Percentiles rank a stretch among this genome's conserved stretches.
phyloP scores from a whole-genome alignment of 2,113 vertebrate species.

The Nansenia antarctica region DNA sequence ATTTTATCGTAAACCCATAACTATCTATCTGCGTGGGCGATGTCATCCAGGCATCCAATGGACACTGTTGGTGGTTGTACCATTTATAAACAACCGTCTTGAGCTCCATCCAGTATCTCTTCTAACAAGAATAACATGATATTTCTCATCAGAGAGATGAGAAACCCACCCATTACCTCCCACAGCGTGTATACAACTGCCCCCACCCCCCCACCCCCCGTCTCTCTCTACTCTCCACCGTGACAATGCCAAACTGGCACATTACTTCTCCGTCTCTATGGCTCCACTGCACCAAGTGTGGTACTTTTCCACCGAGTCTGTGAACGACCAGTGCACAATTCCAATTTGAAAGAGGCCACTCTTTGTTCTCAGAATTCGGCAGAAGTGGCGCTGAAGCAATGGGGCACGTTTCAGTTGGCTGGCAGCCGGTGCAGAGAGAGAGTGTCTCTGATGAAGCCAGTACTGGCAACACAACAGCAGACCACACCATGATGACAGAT shows the following conservation, averaged over 20 bases:
- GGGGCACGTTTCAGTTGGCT: constrained; percentile 31
- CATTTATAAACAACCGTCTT: no score
- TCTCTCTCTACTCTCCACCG: background rate
- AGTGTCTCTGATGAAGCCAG: constrained; percentile 25
- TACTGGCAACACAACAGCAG: constrained; percentile 28
- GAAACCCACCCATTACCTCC: background rate
- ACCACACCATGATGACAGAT: constrained; percentile 40
- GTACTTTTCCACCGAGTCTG: constrained; percentile 26
- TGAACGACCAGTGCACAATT: constrained; percentile 24
- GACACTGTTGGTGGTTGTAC: no score
- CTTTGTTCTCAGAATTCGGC: constrained; percentile 28
- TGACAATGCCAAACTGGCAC: background rate
- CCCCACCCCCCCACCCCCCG: background rate
- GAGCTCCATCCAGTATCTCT: no score
- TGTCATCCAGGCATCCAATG: no score
- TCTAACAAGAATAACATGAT: no score
- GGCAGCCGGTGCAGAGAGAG: background rate
- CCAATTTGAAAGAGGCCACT: constrained; percentile 41
- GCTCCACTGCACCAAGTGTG: constrained; percentile 17
- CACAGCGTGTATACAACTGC: background rate
- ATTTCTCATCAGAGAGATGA: background rate
- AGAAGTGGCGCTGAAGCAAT: constrained; percentile 28
- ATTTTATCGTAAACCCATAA: no score
- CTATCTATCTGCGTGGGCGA: no score
- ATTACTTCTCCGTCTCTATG: background rate